Evolutionary conservation across 2,797 vertebrate species (phyloP).

Genomic region (Crypturellus tataupa): DNA sequence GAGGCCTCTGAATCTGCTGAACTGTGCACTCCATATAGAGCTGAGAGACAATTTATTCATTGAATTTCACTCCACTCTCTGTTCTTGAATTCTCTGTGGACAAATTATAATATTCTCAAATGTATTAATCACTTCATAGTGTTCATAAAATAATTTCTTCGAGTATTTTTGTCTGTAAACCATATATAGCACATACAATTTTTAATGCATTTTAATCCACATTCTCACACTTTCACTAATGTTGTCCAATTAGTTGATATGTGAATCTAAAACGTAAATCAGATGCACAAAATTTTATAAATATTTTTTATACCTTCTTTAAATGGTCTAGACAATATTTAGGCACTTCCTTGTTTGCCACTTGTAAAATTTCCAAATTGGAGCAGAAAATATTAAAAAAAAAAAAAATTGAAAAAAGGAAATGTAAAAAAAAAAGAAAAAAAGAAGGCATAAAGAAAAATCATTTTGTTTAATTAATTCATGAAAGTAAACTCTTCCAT

Average conservation of each 20-base stretch:
- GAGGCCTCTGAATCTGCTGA: background rate
- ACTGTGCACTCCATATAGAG: conserved; percentile 1
- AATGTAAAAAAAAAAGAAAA: background rate
- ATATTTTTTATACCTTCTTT: background rate
- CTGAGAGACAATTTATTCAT: conserved; percentile 67
- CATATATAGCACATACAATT: background rate
- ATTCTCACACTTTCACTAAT: background rate
- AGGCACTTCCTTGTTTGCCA: background rate
- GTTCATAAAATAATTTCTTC: conserved; percentile 6
- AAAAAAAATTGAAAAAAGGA: background rate
- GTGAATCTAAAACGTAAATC: background rate
- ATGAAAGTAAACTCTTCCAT: background rate
- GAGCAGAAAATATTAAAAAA: background rate
- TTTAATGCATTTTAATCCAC: background rate
- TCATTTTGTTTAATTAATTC: background rate
- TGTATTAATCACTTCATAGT: conserved; percentile 36
- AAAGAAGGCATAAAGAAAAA: too few species aligned
- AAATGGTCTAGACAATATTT: background rate
- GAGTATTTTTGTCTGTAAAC: background rate
- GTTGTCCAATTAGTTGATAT: background rate
- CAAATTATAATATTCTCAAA: conserved; percentile 47
- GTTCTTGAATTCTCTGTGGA: conserved; percentile 30
- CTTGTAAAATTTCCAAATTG: background rate
- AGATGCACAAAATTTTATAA: background rate
- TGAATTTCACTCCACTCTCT: conserved; percentile 40